Conservation (phyloP, 2,888 invertebrate genomes). For the Tholera decimalis region DNA sequence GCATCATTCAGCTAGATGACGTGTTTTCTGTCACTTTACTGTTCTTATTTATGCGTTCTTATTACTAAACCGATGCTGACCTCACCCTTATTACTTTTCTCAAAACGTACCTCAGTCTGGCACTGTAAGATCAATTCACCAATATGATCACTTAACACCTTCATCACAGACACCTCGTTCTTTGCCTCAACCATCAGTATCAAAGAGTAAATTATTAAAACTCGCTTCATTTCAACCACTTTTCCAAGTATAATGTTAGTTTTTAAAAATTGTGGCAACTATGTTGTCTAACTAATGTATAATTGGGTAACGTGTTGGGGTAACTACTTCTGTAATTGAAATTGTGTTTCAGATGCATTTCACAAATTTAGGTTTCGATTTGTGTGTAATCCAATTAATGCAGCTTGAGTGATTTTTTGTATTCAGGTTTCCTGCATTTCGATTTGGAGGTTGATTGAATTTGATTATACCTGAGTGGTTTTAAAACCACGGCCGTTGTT, state of each 20-base stretch:
- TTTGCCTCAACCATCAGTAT: background rate
- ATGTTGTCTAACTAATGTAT: constrained; percentile 15
- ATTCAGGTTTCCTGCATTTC: no score
- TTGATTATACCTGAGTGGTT: no score
- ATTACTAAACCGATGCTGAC: background rate
- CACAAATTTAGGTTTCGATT: background rate
- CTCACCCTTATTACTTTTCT: background rate
- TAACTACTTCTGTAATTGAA: constrained; percentile 50
- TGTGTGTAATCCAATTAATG: background rate
- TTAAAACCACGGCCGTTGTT: no score
- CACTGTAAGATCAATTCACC: constrained; percentile 47
- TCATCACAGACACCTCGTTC: constrained; percentile 35
- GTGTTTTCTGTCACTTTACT: background rate
- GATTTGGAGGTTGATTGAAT: no score
- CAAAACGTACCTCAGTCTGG: constrained; percentile 38
- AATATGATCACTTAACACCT: constrained; percentile 22
- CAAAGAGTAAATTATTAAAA: constrained; percentile 27
- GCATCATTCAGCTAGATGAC: no score
- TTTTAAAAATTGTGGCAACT: constrained; percentile 1
- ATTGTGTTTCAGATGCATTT: constrained; percentile 25
- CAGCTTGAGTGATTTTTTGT: no score
- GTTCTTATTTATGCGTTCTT: background rate
- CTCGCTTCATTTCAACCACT: background rate
- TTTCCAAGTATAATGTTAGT: background rate
- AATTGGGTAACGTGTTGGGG: constrained; percentile 31